Evolutionary conservation across 92 coral and sea anemone species (phyloP).

Genomic region (Phenganax subtilis): DNA sequence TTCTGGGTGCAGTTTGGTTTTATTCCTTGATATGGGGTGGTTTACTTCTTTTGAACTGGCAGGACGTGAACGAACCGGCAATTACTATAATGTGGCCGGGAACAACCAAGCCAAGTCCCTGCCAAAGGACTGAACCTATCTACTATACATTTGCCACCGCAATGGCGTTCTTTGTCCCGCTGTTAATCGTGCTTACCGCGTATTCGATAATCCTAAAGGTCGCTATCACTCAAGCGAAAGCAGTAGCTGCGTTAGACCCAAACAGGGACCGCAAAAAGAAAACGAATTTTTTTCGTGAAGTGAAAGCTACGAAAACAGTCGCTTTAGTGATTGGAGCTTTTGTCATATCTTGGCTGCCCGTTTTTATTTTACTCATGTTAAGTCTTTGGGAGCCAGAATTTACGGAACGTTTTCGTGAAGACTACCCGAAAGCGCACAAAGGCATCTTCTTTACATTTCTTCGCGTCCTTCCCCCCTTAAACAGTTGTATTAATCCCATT

Average conservation of each 20-base stretch:
- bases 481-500: constrained; percentile 82
- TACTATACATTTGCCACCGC: constrained; percentile 69
- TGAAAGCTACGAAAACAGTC: constrained; percentile 92
- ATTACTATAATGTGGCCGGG: neutral
- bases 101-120: neutral
- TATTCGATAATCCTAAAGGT: constrained; percentile 74
- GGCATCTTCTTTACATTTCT: constrained; percentile 54
- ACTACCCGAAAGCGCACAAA: constrained; percentile 22
- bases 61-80: constrained; percentile 33
- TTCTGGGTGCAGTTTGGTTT: constrained; percentile 73
- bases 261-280: constrained; percentile 54
- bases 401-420: constrained; percentile 41
- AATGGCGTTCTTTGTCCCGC: constrained; percentile 67
- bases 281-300: constrained; percentile 67
- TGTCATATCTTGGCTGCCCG: constrained; percentile 84
- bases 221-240: constrained; percentile 75
- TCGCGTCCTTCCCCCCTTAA: constrained; percentile 67
- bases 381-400: constrained; percentile 61
- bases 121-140: constrained; percentile 56
- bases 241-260: constrained; percentile 68
- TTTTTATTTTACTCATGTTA: constrained; percentile 55
- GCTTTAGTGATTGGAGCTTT: constrained; percentile 87
- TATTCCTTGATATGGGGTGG: constrained; percentile 81
- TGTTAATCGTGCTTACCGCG: constrained; percentile 63
- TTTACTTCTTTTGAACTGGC: constrained; percentile 65